These are phyloP conservation scores for Chrysolina oricalcia DNA, from an alignment of 2,888 invertebrate species.

Conservation along the genomic window DNA sequence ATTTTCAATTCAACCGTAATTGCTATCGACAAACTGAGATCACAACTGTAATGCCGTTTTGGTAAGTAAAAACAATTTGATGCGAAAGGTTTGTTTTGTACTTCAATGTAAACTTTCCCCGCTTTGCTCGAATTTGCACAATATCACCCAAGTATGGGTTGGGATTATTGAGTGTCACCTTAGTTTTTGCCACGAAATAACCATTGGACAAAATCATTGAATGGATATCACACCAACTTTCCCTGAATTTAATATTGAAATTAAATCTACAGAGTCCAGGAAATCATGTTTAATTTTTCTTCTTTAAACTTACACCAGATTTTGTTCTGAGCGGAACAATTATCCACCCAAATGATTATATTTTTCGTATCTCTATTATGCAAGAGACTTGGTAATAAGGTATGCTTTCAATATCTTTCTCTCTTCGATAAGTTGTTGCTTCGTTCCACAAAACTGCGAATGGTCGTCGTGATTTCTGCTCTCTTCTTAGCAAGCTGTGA, in stretches of 20 bases:
- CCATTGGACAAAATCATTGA: conserved; percentile 35
- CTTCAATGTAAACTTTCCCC: conserved; percentile 8
- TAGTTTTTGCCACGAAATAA: conserved; percentile 21
- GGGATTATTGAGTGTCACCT: not conserved
- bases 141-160: conserved; percentile 33
- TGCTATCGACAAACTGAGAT: too few relatives aligned
- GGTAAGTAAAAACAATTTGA: too few relatives aligned
- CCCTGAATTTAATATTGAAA: conserved; percentile 35
- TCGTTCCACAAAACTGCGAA: conserved; percentile 38
- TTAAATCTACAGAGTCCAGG: conserved; percentile 35
- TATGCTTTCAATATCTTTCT: conserved; percentile 28
- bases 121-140: conserved; percentile 34
- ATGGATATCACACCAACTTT: conserved; percentile 38
- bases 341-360: conserved; percentile 39
- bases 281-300: conserved; percentile 32
- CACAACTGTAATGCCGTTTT: too few relatives aligned
- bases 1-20: too few relatives aligned
- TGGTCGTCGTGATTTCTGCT: conserved; percentile 2
- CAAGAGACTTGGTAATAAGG: conserved; percentile 26
- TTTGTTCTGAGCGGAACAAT: conserved; percentile 25
- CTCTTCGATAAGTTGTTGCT: conserved; percentile 26
- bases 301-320: conserved; percentile 29
- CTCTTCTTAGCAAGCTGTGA: conserved; percentile 27
- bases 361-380: conserved; percentile 33
- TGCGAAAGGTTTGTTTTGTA: too few relatives aligned